These are phyloP conservation scores for Pipistrellus kuhlii DNA, from an alignment of 2,797 vertebrate species.

Conservation along the genomic window DNA sequence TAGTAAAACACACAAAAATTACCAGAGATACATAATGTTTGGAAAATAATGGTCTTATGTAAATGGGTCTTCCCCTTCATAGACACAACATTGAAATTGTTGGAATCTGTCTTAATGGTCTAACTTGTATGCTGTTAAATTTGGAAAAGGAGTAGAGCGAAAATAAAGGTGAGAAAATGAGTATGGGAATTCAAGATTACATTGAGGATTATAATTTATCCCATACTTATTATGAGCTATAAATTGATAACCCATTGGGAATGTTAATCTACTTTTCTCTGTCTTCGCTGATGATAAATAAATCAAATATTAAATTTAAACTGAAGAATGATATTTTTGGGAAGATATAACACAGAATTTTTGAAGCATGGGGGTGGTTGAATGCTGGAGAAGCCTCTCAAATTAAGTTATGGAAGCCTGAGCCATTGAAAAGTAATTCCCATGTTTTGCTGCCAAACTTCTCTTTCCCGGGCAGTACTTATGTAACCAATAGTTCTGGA, in stretches of 20 bases:
- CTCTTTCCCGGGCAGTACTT: constrained; percentile 59
- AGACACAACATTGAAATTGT: neutral
- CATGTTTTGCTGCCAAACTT: constrained; percentile 32
- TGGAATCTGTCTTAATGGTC: neutral
- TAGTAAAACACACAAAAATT: neutral
- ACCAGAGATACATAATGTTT: neutral
- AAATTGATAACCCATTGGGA: neutral
- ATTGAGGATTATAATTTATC: constrained; percentile 12
- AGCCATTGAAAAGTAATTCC: constrained; percentile 5
- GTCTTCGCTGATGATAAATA: neutral
- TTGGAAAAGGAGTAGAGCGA: neutral
- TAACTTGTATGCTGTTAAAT: neutral
- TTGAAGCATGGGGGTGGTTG: neutral
- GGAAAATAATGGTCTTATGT: neutral
- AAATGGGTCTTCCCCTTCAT: neutral
- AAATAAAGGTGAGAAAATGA: constrained; percentile 13
- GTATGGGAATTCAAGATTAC: neutral
- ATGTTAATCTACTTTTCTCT: constrained; percentile 5
- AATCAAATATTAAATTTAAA: constrained; percentile 39
- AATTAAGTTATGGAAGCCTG: neutral
- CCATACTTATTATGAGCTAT: neutral
- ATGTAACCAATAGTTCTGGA: neutral
- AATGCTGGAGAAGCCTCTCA: neutral
- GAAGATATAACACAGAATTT: neutral
- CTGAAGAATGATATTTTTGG: constrained; percentile 7